Percentiles rank a stretch among this genome's conserved stretches.
These are phyloP conservation scores for Uropetala carovei DNA, from an alignment of 2,888 invertebrate species.

Conservation along the genomic window DNA sequence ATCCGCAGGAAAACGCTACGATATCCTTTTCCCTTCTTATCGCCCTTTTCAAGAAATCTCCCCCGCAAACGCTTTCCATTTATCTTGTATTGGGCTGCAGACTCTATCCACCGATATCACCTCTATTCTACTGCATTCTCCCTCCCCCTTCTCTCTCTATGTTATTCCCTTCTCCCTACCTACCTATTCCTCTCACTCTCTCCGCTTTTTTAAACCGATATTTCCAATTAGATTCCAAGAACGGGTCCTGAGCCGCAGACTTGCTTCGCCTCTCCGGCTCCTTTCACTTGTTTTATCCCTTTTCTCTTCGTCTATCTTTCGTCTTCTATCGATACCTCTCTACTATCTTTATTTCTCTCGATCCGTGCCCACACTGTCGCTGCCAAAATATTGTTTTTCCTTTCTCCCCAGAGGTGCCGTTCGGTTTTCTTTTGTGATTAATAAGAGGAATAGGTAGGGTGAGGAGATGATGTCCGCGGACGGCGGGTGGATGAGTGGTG, in stretches of 20 bases:
- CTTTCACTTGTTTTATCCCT: conserved; percentile 9
- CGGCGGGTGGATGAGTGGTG: no score
- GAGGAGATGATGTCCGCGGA: background rate
- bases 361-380: background rate
- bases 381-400: background rate
- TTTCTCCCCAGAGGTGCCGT: background rate
- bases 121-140: background rate
- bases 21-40: conserved; percentile 48
- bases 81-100: conserved; percentile 55
- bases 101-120: conserved; percentile 3
- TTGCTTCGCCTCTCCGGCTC: conserved; percentile 13
- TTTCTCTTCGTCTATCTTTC: background rate
- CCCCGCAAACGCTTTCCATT: conserved; percentile 40
- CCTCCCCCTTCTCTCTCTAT: background rate
- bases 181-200: background rate
- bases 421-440: background rate
- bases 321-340: conserved; percentile 1
- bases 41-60: conserved; percentile 30
- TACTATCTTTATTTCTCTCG: background rate
- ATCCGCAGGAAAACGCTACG: conserved; percentile 12
- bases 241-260: conserved; percentile 34
- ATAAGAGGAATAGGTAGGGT: background rate
- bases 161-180: background rate
- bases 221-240: conserved; percentile 59
- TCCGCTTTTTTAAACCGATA: conserved; percentile 49